A percentile compares a stretch with the other conserved stretches of the same genome.
These are phyloP conservation scores for Falcunculus frontatus DNA, from an alignment of 2,113 vertebrate genomes.

Conservation along the genomic window DNA sequence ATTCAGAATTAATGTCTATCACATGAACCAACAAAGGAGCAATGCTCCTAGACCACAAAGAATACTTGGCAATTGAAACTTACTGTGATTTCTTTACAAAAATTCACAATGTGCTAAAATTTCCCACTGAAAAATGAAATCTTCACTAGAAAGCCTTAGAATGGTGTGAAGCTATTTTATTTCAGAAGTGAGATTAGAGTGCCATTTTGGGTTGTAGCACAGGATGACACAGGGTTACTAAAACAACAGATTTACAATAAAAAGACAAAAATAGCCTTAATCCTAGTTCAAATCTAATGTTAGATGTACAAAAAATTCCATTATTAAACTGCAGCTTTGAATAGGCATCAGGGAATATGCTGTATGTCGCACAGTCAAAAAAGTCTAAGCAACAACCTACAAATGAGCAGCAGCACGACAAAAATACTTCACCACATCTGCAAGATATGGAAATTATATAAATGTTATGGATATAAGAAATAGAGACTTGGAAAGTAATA, in stretches of 20 bases:
- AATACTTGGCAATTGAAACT: background rate
- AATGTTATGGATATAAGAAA: background rate
- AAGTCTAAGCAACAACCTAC: background rate
- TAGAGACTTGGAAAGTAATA: background rate
- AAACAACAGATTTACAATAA: background rate
- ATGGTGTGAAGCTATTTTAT: background rate
- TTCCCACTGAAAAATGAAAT: background rate
- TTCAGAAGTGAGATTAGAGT: background rate
- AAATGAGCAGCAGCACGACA: background rate
- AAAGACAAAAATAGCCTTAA: background rate
- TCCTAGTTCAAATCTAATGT: background rate
- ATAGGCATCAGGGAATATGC: background rate
- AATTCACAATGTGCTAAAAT: background rate
- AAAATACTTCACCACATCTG: background rate
- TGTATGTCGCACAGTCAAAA: background rate
- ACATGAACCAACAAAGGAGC: background rate
- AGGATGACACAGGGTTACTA: background rate
- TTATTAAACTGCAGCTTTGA: background rate
- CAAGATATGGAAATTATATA: background rate
- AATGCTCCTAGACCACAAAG: background rate
- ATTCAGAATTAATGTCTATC: background rate
- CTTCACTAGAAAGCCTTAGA: background rate
- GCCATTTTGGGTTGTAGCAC: background rate
- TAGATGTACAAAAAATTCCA: background rate
- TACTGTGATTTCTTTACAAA: background rate